Evolutionary conservation across 2,888 invertebrate genomes (phyloP).

Genomic region (Acanthosoma haemorrhoidale): DNA sequence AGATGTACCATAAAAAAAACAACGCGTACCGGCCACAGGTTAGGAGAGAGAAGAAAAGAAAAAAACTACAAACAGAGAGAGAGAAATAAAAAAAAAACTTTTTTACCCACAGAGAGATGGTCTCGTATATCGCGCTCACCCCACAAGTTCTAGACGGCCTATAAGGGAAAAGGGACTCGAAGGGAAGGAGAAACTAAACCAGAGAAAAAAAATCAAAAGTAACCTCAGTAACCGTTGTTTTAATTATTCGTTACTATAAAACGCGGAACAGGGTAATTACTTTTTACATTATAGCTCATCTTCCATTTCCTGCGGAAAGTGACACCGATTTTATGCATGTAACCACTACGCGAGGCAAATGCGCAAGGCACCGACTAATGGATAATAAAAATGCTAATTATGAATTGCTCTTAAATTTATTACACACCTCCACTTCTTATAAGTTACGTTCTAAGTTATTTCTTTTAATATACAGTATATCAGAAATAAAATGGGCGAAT

Average conservation of each 20-base stretch:
- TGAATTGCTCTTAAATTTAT: no score
- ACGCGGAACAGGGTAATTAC: not conserved
- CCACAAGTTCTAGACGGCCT: not conserved
- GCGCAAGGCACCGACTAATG: no score
- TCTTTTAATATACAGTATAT: no score
- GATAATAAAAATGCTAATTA: no score
- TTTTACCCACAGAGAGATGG: not conserved
- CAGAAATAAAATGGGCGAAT: no score
- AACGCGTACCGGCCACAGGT: not conserved
- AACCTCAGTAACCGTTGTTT: not conserved
- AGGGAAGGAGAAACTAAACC: not conserved
- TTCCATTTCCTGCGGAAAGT: not conserved
- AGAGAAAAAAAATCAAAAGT: not conserved
- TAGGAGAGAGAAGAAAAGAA: not conserved
- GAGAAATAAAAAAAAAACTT: no score
- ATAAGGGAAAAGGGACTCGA: no score
- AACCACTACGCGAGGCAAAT: no score
- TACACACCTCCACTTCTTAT: no score
- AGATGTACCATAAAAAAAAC: not conserved
- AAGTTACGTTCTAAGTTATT: no score
- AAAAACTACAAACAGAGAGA: conserved; percentile 3
- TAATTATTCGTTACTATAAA: not conserved
- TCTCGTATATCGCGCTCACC: not conserved
- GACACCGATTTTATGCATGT: no score
- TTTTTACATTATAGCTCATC: not conserved